Percentiles rank a stretch among this genome's conserved stretches.
Evolutionary conservation across 2,888 invertebrate species (phyloP).

Genomic region (Tridacna gigas): DNA sequence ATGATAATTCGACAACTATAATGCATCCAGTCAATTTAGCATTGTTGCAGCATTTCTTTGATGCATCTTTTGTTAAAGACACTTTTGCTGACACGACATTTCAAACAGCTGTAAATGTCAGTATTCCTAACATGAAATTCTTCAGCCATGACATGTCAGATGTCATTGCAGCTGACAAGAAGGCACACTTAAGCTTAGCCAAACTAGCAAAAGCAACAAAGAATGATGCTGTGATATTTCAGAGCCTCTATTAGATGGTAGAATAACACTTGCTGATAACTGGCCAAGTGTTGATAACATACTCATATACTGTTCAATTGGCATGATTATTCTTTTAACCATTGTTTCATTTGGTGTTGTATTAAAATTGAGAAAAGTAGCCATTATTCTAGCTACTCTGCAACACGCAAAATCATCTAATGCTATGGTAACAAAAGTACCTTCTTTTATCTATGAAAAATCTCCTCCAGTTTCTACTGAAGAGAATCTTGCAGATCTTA

Average conservation of each 20-base stretch:
- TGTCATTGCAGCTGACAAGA: constrained; percentile 20
- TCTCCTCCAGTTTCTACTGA: too few relatives aligned
- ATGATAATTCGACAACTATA: constrained; percentile 7
- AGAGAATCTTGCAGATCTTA: too few relatives aligned
- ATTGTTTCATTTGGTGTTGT: too few relatives aligned
- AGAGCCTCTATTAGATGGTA: constrained; percentile 36
- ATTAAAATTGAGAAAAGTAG: too few relatives aligned
- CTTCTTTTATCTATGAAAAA: too few relatives aligned
- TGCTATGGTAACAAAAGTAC: too few relatives aligned
- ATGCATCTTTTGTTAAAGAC: background rate
- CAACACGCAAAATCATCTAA: too few relatives aligned
- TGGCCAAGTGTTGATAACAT: too few relatives aligned
- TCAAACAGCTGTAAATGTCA: constrained; percentile 10
- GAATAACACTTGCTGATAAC: constrained; percentile 8
- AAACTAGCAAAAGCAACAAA: constrained; percentile 34
- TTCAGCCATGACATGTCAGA: constrained; percentile 26
- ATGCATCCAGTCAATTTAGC: constrained; percentile 49
- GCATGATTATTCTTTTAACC: too few relatives aligned
- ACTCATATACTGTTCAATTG: too few relatives aligned
- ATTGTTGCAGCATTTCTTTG: constrained; percentile 44
- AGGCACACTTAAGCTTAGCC: constrained; percentile 20
- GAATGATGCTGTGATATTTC: constrained; percentile 28
- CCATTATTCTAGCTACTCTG: too few relatives aligned
- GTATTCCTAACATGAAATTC: constrained; percentile 15
- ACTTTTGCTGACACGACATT: constrained; percentile 16